Conservation (phyloP, 2,797 vertebrate genomes). For the Rousettus madagascariensis region DNA sequence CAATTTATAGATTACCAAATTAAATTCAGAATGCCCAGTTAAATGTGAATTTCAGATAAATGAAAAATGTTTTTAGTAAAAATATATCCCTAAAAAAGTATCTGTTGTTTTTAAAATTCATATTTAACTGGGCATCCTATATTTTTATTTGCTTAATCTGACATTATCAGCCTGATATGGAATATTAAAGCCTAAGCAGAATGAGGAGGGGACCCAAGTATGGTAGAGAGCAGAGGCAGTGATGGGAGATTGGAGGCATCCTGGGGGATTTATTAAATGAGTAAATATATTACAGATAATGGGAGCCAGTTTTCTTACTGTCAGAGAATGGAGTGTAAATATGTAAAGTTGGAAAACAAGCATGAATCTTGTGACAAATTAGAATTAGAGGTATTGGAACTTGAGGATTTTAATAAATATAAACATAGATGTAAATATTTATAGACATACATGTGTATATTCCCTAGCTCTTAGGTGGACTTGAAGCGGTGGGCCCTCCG, state of each 20-base stretch:
- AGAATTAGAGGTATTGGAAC: not conserved
- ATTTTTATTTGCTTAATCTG: slow-evolving; percentile 2
- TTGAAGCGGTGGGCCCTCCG: not conserved
- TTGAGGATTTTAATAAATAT: not conserved
- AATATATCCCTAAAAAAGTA: not conserved
- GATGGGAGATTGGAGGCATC: not conserved
- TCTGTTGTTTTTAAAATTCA: slow-evolving; percentile 15
- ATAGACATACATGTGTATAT: not conserved
- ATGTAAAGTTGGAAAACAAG: not conserved
- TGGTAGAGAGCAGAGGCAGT: not conserved
- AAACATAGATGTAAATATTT: not conserved
- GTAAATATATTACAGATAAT: not conserved
- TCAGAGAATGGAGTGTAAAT: not conserved
- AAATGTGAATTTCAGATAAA: not conserved
- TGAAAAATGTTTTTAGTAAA: not conserved
- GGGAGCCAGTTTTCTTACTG: not conserved
- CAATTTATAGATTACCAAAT: not conserved
- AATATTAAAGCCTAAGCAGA: not conserved
- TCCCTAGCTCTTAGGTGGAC: not conserved
- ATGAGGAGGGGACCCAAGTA: not conserved
- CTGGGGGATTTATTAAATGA: not conserved
- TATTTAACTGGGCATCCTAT: not conserved
- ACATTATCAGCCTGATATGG: not conserved
- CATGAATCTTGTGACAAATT: not conserved
- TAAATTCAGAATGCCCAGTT: not conserved